Evolutionary conservation across 1,140 invertebrate species (phyloP).

Genomic region (Choristoneura fumiferana): DNA sequence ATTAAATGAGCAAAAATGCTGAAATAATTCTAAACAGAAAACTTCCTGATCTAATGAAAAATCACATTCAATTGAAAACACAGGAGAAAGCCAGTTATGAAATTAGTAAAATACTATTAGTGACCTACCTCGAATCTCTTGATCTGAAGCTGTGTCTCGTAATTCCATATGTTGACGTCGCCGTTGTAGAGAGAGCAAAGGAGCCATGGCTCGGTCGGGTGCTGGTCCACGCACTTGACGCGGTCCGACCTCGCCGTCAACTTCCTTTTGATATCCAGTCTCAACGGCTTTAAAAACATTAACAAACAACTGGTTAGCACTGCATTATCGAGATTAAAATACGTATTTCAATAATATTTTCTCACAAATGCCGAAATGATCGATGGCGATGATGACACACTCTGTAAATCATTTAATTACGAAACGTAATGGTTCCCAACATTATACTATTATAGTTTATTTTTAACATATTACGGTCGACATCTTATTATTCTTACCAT

Average conservation of each 20-base stretch:
- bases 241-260: conserved; percentile 97
- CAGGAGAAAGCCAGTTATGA: neutral
- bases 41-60: too few relatives aligned
- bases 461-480: conserved; percentile 25
- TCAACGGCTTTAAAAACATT: conserved; percentile 87
- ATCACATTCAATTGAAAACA: neutral
- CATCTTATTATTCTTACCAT: conserved; percentile 58
- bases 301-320: conserved; percentile 34
- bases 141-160: conserved; percentile 92
- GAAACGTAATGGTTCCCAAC: conserved; percentile 34
- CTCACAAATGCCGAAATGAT: conserved; percentile 43
- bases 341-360: conserved; percentile 18
- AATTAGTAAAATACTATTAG: neutral
- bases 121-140: conserved; percentile 90
- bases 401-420: conserved; percentile 42
- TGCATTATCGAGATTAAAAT: conserved; percentile 21
- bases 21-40: too few relatives aligned
- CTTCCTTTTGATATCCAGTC: conserved; percentile 98
- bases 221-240: conserved; percentile 98
- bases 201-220: conserved; percentile 99
- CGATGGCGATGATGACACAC: conserved; percentile 52
- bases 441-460: neutral
- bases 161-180: conserved; percentile 99
- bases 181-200: conserved; percentile 98
- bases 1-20: too few relatives aligned